A percentile compares a stretch with the other conserved stretches of the same genome.
Evolutionary conservation across 1,140 invertebrate species (phyloP).

Genomic region (Adelges cooleyi): DNA sequence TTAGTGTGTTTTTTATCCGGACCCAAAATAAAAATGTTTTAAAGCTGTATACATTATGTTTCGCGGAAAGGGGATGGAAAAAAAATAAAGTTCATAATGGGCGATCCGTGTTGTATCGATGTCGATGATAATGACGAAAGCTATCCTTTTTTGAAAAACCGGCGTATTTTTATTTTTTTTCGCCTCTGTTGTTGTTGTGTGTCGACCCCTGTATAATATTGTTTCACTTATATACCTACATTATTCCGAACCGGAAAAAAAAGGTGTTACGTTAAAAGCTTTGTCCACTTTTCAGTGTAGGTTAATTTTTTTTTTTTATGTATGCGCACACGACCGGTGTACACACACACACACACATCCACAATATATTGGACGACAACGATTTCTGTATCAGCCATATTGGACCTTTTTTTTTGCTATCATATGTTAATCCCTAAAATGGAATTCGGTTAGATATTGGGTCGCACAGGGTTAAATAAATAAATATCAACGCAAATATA

Average conservation of each 20-base stretch:
- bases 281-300: constrained; percentile 23
- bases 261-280: constrained; percentile 21
- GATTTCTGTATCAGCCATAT: too few relatives aligned
- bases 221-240: constrained; percentile 27
- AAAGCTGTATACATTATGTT: neutral
- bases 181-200: constrained; percentile 1
- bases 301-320: constrained; percentile 14
- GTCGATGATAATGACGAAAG: constrained; percentile 24
- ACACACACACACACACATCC: too few relatives aligned
- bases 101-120: constrained; percentile 27
- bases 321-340: too few relatives aligned
- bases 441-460: too few relatives aligned
- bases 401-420: too few relatives aligned
- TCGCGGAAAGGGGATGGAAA: neutral
- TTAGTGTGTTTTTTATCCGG: neutral
- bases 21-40: neutral
- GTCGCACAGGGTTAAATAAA: too few relatives aligned
- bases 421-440: too few relatives aligned
- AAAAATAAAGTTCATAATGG: constrained; percentile 23
- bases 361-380: too few relatives aligned
- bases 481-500: too few relatives aligned
- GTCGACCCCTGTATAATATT: constrained; percentile 16
- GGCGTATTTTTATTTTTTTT: neutral
- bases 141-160: neutral
- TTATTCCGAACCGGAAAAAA: constrained; percentile 16